Percentiles rank a stretch among this genome's conserved stretches.
Conservation (phyloP, 1,140 invertebrate species). For the Papilio polytes region DNA sequence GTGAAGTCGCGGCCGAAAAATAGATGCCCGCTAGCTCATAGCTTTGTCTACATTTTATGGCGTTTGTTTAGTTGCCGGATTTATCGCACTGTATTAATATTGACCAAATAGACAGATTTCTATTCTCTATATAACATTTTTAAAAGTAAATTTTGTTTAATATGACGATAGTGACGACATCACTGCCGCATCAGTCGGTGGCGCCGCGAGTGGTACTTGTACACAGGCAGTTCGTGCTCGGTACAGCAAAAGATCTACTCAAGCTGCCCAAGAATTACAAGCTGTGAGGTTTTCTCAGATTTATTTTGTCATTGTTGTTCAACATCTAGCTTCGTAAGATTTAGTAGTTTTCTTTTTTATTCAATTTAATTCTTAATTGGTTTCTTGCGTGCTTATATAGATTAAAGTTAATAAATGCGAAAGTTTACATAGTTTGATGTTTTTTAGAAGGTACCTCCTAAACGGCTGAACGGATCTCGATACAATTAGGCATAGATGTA, state of each 20-base stretch:
- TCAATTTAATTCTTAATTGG: too few species aligned
- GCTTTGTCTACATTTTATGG: too few species aligned
- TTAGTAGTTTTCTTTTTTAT: background rate
- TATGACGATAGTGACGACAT: slow-evolving; percentile 63
- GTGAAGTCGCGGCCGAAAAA: too few species aligned
- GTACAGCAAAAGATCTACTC: slow-evolving; percentile 63
- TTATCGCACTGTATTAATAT: too few species aligned
- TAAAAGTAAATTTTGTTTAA: background rate
- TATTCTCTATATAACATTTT: background rate
- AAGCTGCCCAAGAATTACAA: slow-evolving; percentile 71
- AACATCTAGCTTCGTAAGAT: background rate
- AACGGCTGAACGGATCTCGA: too few species aligned
- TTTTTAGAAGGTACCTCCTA: too few species aligned
- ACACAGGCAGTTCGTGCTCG: slow-evolving; percentile 67
- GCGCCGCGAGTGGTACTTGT: slow-evolving; percentile 68
- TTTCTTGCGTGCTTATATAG: background rate
- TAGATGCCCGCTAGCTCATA: too few species aligned
- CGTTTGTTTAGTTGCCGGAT: too few species aligned
- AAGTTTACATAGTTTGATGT: too few species aligned
- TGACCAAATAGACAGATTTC: too few species aligned
- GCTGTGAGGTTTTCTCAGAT: slow-evolving; percentile 54
- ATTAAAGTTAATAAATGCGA: slow-evolving; percentile 9
- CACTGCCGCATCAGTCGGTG: slow-evolving; percentile 66
- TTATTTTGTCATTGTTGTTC: too few species aligned
- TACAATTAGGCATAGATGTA: background rate